Percentiles rank a stretch among this genome's conserved stretches.
Evolutionary conservation across 2,113 vertebrate species (phyloP).

Genomic region (Hystrix cristata): DNA sequence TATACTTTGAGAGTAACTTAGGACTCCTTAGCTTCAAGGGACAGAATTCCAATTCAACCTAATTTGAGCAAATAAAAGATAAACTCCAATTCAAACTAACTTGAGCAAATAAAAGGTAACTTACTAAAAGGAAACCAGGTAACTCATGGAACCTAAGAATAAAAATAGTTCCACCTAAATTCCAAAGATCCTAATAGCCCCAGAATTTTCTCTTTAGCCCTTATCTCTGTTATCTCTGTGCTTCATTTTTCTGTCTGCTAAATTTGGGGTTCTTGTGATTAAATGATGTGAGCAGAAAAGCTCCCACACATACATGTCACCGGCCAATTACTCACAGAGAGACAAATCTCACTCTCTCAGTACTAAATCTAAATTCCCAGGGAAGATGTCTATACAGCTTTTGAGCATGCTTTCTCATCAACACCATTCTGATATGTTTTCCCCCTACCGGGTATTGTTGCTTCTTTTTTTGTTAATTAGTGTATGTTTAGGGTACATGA

Average conservation of each 20-base stretch:
- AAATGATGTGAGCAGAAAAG: not conserved
- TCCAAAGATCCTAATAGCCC: not conserved
- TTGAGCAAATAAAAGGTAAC: constrained; percentile 18
- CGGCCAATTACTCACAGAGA: constrained; percentile 25
- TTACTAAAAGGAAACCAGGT: not conserved
- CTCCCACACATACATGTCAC: not conserved
- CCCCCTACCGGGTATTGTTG: not conserved
- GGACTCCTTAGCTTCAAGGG: constrained; percentile 1
- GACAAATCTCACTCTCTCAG: not conserved
- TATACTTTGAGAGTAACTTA: not conserved
- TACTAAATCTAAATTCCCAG: not conserved
- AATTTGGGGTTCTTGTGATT: constrained; percentile 25
- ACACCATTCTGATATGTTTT: not conserved
- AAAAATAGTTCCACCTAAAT: not conserved
- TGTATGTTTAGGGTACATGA: not conserved
- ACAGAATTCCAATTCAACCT: constrained; percentile 41
- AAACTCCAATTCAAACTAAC: constrained; percentile 48
- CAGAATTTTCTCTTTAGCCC: not conserved
- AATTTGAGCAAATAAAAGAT: constrained; percentile 2
- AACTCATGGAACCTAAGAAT: not conserved
- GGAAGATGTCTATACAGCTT: constrained; percentile 2
- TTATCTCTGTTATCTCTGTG: not conserved
- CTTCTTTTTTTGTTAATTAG: not conserved
- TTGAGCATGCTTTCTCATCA: not conserved
- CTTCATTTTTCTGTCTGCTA: not conserved